These are phyloP conservation scores for Sorex maritimensis DNA, from an alignment of 2,797 vertebrate genomes.

Conservation along the genomic window DNA sequence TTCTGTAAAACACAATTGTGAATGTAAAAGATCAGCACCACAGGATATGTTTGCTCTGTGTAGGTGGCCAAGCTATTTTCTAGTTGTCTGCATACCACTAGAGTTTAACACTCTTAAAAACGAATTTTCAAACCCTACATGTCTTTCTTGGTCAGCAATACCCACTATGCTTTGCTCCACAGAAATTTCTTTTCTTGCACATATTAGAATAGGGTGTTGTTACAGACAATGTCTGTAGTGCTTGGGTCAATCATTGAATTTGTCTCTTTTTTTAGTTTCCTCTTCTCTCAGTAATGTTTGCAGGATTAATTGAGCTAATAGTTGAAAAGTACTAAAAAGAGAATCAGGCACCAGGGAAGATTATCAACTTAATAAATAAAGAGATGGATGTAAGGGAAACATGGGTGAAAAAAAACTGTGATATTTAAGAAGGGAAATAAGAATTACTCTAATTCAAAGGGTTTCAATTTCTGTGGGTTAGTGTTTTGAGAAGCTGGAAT, in stretches of 20 bases:
- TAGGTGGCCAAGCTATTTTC: constrained; percentile 31
- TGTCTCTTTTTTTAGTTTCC: background rate
- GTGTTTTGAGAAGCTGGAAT: background rate
- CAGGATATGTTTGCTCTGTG: background rate
- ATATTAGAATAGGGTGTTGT: background rate
- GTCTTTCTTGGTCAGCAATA: background rate
- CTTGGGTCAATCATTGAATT: background rate
- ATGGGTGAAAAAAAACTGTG: background rate
- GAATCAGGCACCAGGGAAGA: background rate
- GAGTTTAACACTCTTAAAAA: too few species aligned
- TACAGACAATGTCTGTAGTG: background rate
- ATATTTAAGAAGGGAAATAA: background rate
- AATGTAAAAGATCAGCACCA: background rate
- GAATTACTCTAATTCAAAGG: background rate
- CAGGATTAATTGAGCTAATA: constrained; percentile 10
- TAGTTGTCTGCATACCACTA: background rate
- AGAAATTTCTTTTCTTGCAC: background rate
- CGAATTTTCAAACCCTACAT: background rate
- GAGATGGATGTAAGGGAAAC: background rate
- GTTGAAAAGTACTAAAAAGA: constrained; percentile 44
- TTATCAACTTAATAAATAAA: background rate
- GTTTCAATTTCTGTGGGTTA: background rate
- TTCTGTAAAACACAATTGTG: background rate
- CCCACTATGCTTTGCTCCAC: background rate
- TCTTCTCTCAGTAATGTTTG: background rate